Base-by-base conservation (phyloP, 2,113 vertebrate genomes). In the Burhinus oedicnemus region DNA sequence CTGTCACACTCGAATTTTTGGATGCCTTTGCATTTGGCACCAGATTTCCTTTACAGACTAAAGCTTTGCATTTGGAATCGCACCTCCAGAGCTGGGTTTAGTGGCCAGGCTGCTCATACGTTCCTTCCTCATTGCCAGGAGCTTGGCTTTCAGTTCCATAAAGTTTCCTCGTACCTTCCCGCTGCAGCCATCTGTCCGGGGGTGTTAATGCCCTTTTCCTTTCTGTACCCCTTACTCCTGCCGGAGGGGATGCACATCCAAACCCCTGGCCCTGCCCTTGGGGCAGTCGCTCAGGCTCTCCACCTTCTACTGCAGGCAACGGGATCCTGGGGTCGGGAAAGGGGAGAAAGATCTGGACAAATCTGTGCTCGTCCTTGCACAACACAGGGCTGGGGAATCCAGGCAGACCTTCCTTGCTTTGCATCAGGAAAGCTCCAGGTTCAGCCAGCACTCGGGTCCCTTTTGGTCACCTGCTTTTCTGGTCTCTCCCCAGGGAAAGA, bases 1-100 rank as follows among this genome's bases (percentile, higher is more conserved):
- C 97, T 97, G 96, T 97, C 68, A 25, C 34, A 57, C 81, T 83
- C 18, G 47, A 78, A 90, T 76, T 93, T 93, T 95, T 97, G 95
- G 97, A 94, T 87, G 85, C 90, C 75, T 93, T 61, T 62, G 89
- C 69, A 3, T 77, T 96, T 96, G 91, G 91, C 89, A 96, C 88
- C 87, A 22, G 26, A 79, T 70, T 91, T 89, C 96, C 97, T 85
- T 85, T 62, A 95, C 61, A 86, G 94, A 95, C 94, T 82, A 69
- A 88, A 86, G 55, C 92, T 96, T 62, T 86, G 60, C 92, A 70
- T 87, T 87, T 97, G 91, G 95, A 95, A 97, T 49, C 83, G 4
- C 87, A 96, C 96, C 95, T 77, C 42, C 4, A 27, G 87, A 95
- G 97, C 92, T 11, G 72, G 81, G 90, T 96, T 96, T 93, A 93